phyloP scores from a whole-genome alignment of 2,113 vertebrate species.

The Willisornis vidua region DNA sequence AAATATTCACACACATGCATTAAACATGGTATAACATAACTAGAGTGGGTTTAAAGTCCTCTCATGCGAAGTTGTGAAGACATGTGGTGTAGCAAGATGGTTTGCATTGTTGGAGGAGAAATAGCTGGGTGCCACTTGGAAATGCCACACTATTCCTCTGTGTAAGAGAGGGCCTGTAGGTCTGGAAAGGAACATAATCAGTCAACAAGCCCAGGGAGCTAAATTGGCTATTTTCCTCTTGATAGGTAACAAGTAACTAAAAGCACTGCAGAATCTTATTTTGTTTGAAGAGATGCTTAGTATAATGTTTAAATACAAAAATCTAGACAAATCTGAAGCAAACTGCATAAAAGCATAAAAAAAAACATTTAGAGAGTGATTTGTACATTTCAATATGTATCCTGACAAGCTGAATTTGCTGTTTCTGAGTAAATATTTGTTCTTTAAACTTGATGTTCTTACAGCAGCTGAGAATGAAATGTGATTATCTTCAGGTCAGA shows the following conservation, averaged over 20 bases:
- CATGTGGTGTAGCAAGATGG: neutral
- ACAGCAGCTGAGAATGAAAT: neutral
- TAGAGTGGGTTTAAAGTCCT: neutral
- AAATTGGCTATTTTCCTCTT: neutral
- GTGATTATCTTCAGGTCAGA: neutral
- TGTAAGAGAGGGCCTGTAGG: rapidly evolving
- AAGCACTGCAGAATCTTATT: neutral
- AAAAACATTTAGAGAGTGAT: neutral
- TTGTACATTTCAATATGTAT: neutral
- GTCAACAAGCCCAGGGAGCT: neutral
- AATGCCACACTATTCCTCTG: neutral
- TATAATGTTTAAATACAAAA: neutral
- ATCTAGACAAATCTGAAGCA: neutral
- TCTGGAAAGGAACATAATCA: neutral
- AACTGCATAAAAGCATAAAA: neutral
- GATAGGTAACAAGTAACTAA: neutral
- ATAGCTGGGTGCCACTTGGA: neutral
- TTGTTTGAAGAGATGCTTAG: neutral
- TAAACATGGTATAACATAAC: neutral
- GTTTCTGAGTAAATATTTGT: neutral
- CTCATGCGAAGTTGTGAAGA: neutral
- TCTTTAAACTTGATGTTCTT: neutral
- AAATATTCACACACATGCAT: neutral
- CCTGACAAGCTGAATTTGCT: neutral
- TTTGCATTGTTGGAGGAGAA: neutral